These are phyloP conservation scores for Drosophila hydei DNA, from an alignment of 1,140 invertebrate species.

Conservation along the genomic window DNA sequence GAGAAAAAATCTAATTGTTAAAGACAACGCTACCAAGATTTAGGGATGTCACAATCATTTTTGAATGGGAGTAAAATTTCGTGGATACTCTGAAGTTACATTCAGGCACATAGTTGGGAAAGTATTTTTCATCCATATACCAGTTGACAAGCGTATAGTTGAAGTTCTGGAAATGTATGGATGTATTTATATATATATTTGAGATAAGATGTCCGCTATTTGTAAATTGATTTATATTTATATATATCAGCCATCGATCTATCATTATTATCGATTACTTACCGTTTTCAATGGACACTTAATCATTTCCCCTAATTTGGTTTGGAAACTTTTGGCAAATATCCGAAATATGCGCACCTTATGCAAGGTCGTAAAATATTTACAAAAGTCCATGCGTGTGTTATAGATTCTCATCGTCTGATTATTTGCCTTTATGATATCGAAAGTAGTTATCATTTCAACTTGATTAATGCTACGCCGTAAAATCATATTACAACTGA, in stretches of 20 bases:
- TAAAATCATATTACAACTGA: constrained; percentile 1
- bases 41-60: background rate
- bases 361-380: background rate
- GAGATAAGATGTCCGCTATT: too few relatives aligned
- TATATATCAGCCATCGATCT: too few relatives aligned
- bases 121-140: constrained; percentile 36
- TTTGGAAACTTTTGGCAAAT: background rate
- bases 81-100: constrained; percentile 17
- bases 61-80: constrained; percentile 33
- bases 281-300: constrained; percentile 18
- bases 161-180: constrained; percentile 29
- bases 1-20: background rate
- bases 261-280: background rate
- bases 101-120: constrained; percentile 48
- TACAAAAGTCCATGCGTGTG: constrained; percentile 6
- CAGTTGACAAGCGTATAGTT: constrained; percentile 48
- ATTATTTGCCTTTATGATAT: background rate
- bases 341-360: background rate
- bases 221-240: too few relatives aligned
- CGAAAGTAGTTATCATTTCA: background rate
- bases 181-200: background rate
- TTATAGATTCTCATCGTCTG: background rate
- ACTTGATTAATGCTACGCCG: background rate
- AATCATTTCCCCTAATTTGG: background rate
- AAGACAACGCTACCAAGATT: background rate